phyloP scores from a whole-genome alignment of 2,113 vertebrate species.

The Phalacrocorax carbo region DNA sequence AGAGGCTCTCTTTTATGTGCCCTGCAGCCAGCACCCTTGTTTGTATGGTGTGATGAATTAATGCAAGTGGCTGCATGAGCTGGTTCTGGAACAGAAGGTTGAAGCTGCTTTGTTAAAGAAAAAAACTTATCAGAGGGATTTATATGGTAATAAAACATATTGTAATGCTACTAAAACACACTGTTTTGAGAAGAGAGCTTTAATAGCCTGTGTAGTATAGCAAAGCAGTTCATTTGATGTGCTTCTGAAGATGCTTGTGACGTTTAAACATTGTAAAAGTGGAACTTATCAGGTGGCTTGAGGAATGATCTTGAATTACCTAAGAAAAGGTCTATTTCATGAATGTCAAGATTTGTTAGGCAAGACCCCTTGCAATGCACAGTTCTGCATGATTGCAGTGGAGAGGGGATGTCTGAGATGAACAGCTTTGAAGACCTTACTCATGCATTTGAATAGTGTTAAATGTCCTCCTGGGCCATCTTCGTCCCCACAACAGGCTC shows the following conservation, averaged over 20 bases:
- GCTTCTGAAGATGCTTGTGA: background rate
- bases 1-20: background rate
- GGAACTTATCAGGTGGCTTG: background rate
- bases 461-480: background rate
- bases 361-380: background rate
- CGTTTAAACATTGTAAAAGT: background rate
- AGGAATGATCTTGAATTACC: background rate
- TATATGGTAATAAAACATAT: background rate
- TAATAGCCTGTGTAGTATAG: background rate
- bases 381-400: background rate
- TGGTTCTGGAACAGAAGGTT: background rate
- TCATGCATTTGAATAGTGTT: background rate
- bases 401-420: background rate
- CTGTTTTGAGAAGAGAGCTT: background rate
- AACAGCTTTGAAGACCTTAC: background rate
- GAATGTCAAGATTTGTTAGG: background rate
- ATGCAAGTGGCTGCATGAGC: background rate
- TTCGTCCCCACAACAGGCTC: background rate
- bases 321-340: background rate
- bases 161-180: background rate
- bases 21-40: background rate
- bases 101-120: background rate
- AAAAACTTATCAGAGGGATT: background rate
- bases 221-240: background rate
- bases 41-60: background rate